phyloP scores from a whole-genome alignment of 2,113 vertebrate species.

The Rhabdornis inornatus region DNA sequence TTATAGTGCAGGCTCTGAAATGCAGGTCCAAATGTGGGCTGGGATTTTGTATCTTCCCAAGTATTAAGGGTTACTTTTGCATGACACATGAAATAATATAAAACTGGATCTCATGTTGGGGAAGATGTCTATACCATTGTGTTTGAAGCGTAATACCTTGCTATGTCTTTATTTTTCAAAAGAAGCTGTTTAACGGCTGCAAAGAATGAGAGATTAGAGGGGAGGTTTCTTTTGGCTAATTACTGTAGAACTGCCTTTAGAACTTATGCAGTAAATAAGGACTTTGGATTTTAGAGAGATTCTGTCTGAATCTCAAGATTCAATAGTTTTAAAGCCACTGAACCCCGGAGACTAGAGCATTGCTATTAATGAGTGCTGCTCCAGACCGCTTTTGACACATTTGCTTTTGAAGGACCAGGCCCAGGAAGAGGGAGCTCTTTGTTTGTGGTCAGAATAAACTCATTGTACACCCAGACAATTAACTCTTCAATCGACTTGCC shows the following conservation, averaged over 20 bases:
- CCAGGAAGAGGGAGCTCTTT: constrained; percentile 80
- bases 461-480: constrained; percentile 85
- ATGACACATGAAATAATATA: neutral
- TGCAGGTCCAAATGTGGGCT: neutral
- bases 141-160: neutral
- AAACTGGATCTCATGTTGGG: neutral
- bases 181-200: neutral
- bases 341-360: constrained; percentile 55
- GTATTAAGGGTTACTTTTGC: neutral
- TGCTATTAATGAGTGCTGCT: constrained; percentile 63
- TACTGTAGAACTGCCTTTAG: neutral
- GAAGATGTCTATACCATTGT: neutral
- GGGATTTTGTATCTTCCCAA: neutral
- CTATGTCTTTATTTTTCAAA: neutral
- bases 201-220: neutral
- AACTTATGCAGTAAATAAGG: neutral
- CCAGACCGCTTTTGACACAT: constrained; percentile 69
- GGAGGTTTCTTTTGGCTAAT: constrained; percentile 30
- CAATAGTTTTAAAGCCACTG: constrained; percentile 24
- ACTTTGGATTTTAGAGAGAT: constrained; percentile 10
- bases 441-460: constrained; percentile 81
- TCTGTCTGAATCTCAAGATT: constrained; percentile 15
- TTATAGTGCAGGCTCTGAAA: neutral
- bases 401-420: constrained; percentile 76
- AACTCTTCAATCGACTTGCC: constrained; percentile 79